These are phyloP conservation scores for Symphodus melops DNA, from an alignment of 2,113 vertebrate species.

Conservation along the genomic window DNA sequence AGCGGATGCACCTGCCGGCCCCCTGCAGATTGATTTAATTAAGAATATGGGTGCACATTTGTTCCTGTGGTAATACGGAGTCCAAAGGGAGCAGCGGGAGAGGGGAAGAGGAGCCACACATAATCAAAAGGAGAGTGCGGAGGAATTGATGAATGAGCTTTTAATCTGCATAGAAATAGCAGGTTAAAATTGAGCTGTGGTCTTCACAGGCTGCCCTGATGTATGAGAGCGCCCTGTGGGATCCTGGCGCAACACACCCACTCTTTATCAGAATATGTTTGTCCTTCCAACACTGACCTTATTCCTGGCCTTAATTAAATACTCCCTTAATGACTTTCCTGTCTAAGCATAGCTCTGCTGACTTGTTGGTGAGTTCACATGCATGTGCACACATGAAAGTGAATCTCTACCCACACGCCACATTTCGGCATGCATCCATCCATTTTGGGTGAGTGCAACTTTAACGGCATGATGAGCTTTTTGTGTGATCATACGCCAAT, in stretches of 20 bases:
- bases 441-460: not conserved
- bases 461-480: constrained; percentile 33
- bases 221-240: constrained; percentile 62
- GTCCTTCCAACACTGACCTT: constrained; percentile 85
- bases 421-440: constrained; percentile 3
- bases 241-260: constrained; percentile 61
- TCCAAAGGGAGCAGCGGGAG: constrained; percentile 18
- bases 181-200: constrained; percentile 71
- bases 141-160: constrained; percentile 78
- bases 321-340: constrained; percentile 80
- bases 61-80: constrained; percentile 44
- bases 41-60: constrained; percentile 55
- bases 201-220: constrained; percentile 60
- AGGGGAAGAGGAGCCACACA: constrained; percentile 7
- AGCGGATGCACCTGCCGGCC: constrained; percentile 66
- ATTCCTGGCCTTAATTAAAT: constrained; percentile 84
- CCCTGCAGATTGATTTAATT: constrained; percentile 76
- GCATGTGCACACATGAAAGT: constrained; percentile 1
- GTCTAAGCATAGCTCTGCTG: constrained; percentile 66
- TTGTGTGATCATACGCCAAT: constrained; percentile 4
- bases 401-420: constrained; percentile 11
- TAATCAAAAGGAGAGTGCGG: constrained; percentile 66
- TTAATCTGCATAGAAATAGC: constrained; percentile 79
- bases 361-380: constrained; percentile 50
- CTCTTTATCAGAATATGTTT: constrained; percentile 83